Conservation (phyloP, 2,888 invertebrate species). For the Suillia variegata region DNA sequence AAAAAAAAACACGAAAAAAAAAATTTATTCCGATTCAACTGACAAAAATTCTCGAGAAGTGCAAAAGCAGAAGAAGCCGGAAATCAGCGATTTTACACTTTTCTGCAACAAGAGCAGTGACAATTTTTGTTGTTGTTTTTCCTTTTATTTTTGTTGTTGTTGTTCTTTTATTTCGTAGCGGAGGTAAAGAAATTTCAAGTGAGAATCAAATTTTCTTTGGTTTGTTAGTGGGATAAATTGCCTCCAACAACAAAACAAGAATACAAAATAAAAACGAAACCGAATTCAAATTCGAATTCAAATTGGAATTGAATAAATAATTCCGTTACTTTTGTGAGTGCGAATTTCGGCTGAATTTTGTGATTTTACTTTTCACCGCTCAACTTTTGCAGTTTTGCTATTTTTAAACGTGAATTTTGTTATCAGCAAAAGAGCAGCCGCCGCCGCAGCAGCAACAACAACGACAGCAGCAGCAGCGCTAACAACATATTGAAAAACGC, state of each 20-base stretch:
- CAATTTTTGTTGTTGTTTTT: no score
- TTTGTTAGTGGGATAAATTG: neutral
- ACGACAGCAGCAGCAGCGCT: no score
- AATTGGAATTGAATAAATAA: conserved; percentile 1
- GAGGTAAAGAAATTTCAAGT: no score
- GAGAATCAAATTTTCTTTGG: no score
- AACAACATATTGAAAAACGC: conserved; percentile 33
- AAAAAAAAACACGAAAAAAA: no score
- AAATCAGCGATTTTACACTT: neutral
- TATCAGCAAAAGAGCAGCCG: conserved; percentile 11
- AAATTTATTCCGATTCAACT: no score
- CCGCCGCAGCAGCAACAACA: conserved; percentile 27
- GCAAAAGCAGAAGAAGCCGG: neutral
- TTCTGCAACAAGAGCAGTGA: neutral
- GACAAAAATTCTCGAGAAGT: no score
- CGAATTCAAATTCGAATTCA: neutral
- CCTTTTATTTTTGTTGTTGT: no score
- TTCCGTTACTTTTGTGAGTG: conserved; percentile 7
- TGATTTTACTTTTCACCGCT: conserved; percentile 5
- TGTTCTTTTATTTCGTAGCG: no score
- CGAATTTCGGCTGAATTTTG: neutral
- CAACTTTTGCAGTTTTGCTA: neutral
- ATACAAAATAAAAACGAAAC: neutral
- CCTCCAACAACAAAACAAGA: neutral
- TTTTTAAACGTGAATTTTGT: neutral